Base-by-base conservation (phyloP, 2,113 vertebrate genomes). In the Conger conger region DNA sequence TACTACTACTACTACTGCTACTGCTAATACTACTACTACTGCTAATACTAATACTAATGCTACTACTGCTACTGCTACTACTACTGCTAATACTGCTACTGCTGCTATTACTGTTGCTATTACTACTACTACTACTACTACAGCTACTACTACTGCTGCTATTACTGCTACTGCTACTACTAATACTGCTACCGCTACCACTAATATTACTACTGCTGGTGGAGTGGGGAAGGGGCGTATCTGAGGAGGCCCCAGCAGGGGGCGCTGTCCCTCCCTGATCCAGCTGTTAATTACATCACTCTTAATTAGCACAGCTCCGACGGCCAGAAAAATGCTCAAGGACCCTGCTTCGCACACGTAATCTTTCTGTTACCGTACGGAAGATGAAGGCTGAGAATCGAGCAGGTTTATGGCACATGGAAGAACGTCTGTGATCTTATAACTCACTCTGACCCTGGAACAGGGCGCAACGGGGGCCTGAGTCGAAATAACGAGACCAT, bases 211-310 rank as follows among this genome's bases (percentile, higher is more conserved):
- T n/a, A n/a, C n/a, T n/a, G n/a, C 82, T 50, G 35, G 40, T 82
- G 53, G 68, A 85, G 63, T 77, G 18, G 81, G 79, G 60, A 78
- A 82, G 84, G 27, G 81, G 86, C 86, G 80, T 85, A 87, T 84
- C 73, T 85, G 83, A 88, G 83, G 76, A 37, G 18, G 57, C 86
- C 76, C 76, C 83, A 20, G 60, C 77, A 18, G 79, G 79, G 84
- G 76, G 36, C 54, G 80, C 81, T 81, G 82, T 85, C 86, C 42
- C 73, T 85, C 60, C 35, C 73, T 54, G 38, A 84, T 86, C 83
- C 88, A 90, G 86, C 85, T 90, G 89, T 86, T 89, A 88, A 90
- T 89, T 87, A 86, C 87, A 90, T 90, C 88, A 87, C 79, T 85
- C 85, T 79, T 86, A 79, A 88, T 84, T 82, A 76, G 45, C 80